Evolutionary conservation across 1,140 invertebrate species (phyloP).

Genomic region (Drosophila asahinai): DNA sequence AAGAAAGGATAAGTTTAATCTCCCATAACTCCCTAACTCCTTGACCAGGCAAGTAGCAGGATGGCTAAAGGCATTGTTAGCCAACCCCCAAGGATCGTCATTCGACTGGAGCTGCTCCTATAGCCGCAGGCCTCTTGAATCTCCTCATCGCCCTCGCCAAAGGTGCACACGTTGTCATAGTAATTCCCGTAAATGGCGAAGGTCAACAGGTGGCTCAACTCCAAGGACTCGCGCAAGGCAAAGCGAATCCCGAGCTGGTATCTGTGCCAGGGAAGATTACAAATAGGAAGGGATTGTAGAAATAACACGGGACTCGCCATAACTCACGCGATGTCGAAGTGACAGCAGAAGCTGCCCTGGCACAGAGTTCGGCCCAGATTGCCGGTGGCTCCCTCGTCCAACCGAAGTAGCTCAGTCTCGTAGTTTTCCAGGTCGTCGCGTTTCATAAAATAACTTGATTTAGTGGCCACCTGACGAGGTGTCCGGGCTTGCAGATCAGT

Average conservation of each 20-base stretch:
- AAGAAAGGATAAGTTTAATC: too few species aligned
- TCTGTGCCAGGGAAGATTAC: slow-evolving; percentile 14
- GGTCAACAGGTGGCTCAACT: slow-evolving; percentile 53
- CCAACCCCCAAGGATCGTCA: not conserved
- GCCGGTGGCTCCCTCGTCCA: not conserved
- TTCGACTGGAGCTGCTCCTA: not conserved
- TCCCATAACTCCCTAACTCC: too few species aligned
- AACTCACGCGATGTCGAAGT: slow-evolving; percentile 61
- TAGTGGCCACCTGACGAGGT: not conserved
- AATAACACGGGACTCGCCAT: too few species aligned
- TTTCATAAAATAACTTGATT: slow-evolving; percentile 48
- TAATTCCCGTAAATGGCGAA: slow-evolving; percentile 77
- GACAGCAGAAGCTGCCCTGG: slow-evolving; percentile 58
- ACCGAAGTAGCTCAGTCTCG: slow-evolving; percentile 29
- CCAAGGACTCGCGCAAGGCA: slow-evolving; percentile 7
- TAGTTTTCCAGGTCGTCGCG: slow-evolving; percentile 63
- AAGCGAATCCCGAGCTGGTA: slow-evolving; percentile 41
- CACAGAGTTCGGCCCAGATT: slow-evolving; percentile 29
- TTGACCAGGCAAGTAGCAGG: not conserved
- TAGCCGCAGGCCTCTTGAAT: slow-evolving; percentile 48
- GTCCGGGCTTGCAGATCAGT: not conserved
- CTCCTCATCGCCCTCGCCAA: slow-evolving; percentile 4
- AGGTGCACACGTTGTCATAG: slow-evolving; percentile 61
- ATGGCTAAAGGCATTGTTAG: not conserved
- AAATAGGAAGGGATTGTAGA: not conserved